These are phyloP conservation scores for Psephotus haematonotus DNA, from an alignment of 2,113 vertebrate species.

Conservation along the genomic window DNA sequence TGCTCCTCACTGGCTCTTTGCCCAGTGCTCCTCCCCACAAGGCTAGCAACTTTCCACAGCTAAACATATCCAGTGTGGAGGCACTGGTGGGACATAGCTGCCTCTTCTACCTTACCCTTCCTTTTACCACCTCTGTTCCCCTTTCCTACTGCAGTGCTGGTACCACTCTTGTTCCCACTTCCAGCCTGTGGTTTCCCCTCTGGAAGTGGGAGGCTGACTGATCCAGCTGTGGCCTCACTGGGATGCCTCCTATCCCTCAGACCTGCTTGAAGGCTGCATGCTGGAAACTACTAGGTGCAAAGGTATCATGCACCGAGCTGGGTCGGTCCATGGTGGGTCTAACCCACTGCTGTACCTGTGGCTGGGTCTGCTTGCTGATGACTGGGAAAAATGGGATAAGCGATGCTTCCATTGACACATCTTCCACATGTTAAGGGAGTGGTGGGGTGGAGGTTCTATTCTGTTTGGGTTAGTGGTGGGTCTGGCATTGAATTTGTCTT, in stretches of 20 bases:
- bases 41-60: background rate
- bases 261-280: background rate
- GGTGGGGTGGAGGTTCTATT: background rate
- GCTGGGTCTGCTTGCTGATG: background rate
- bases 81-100: background rate
- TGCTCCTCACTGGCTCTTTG: background rate
- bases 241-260: background rate
- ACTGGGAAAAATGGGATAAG: background rate
- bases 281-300: background rate
- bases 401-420: background rate
- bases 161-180: background rate
- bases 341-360: background rate
- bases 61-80: background rate
- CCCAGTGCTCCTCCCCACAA: background rate
- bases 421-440: background rate
- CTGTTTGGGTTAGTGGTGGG: background rate
- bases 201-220: background rate
- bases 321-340: background rate
- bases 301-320: fast-evolving
- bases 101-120: background rate
- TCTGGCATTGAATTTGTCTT: background rate
- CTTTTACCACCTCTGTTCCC: background rate
- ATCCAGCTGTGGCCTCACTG: background rate
- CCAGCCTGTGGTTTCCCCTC: background rate
- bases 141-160: background rate